Evolutionary conservation across 2,888 invertebrate species (phyloP).

Genomic region (Melanchra persicariae): DNA sequence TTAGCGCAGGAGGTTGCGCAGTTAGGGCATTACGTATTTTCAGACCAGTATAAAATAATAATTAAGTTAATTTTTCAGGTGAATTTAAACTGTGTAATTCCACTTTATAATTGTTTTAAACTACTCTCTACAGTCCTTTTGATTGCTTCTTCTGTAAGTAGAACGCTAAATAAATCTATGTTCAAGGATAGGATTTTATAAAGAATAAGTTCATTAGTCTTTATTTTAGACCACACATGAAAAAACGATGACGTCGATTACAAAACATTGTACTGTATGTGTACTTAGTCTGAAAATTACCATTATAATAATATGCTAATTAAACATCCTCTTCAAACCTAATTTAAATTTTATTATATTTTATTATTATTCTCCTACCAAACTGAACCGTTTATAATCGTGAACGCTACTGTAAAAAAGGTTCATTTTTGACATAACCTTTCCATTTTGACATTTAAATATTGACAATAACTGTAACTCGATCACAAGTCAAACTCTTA

Average conservation of each 20-base stretch:
- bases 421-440: slow-evolving; percentile 76
- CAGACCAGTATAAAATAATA: too few relatives aligned
- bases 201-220: background rate
- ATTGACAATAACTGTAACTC: slow-evolving; percentile 72
- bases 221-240: slow-evolving; percentile 52
- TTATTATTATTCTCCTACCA: slow-evolving; percentile 9
- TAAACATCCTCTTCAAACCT: slow-evolving; percentile 39
- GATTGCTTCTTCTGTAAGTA: too few relatives aligned
- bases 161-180: too few relatives aligned
- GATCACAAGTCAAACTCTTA: slow-evolving; percentile 59
- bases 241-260: slow-evolving; percentile 62
- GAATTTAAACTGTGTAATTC: too few relatives aligned
- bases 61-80: too few relatives aligned
- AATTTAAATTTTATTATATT: slow-evolving; percentile 5
- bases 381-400: slow-evolving; percentile 19
- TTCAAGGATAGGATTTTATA: too few relatives aligned
- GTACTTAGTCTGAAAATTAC: slow-evolving; percentile 58
- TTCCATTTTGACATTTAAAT: slow-evolving; percentile 74
- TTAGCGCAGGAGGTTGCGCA: too few relatives aligned
- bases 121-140: too few relatives aligned
- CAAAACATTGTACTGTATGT: slow-evolving; percentile 55
- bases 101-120: too few relatives aligned
- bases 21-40: too few relatives aligned
- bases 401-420: slow-evolving; percentile 56
- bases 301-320: slow-evolving; percentile 56